These are phyloP conservation scores for Patiria pectinifera DNA, from an alignment of 53 echinoderm and acorn worm species.

Conservation along the genomic window DNA sequence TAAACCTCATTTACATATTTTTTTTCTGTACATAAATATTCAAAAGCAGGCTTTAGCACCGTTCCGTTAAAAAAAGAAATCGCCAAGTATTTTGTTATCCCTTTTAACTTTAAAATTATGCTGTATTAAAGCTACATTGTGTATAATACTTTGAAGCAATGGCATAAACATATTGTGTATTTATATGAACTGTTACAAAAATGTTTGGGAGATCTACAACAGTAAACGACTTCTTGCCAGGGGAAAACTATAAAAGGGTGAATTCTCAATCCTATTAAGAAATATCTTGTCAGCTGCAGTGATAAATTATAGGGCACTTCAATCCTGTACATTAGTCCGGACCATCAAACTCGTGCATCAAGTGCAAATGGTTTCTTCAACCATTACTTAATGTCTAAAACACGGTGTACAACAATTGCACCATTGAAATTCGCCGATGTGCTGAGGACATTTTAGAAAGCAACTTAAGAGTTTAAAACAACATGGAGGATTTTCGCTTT, in stretches of 20 bases:
- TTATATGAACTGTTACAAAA: too few species aligned
- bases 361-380: background rate
- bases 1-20: background rate
- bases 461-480: too few species aligned
- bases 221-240: too few species aligned
- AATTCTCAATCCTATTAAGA: background rate
- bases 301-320: background rate
- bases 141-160: too few species aligned
- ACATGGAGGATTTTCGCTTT: too few species aligned
- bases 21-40: constrained; percentile 24
- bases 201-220: too few species aligned
- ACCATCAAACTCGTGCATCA: background rate
- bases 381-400: background rate
- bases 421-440: background rate
- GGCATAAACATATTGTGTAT: too few species aligned
- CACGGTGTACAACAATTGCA: background rate
- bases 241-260: background rate
- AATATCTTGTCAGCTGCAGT: background rate
- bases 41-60: constrained; percentile 37
- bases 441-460: background rate
- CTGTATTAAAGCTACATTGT: background rate
- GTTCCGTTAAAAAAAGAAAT: background rate
- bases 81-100: background rate
- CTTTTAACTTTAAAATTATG: background rate
- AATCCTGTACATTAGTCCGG: background rate